Conservation (phyloP, 2,113 vertebrate genomes). For the Glaucomys volans region DNA sequence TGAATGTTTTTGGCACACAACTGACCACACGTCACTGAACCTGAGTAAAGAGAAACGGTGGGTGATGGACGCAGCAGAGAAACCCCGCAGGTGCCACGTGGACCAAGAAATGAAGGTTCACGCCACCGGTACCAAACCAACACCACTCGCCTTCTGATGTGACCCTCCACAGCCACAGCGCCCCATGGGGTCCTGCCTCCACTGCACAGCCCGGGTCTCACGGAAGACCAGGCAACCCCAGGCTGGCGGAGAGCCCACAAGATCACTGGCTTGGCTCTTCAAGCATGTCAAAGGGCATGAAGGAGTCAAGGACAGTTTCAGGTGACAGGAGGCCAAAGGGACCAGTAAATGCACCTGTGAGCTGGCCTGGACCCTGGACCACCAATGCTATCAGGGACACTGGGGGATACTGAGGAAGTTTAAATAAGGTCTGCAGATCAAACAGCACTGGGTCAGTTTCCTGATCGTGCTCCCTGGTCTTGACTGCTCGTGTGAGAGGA, state of each 20-base stretch:
- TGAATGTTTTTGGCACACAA: not conserved
- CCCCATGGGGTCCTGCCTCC: not conserved
- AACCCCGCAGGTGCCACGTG: not conserved
- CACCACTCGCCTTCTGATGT: not conserved
- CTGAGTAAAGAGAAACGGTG: not conserved
- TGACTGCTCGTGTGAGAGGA: not conserved
- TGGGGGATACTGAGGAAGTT: not conserved
- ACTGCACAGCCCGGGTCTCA: not conserved
- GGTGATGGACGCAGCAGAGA: not conserved
- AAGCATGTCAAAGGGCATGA: not conserved
- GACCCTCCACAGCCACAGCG: not conserved
- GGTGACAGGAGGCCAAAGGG: not conserved
- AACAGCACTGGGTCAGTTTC: not conserved
- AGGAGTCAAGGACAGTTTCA: not conserved
- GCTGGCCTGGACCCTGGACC: not conserved
- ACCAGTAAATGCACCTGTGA: too few relatives aligned
- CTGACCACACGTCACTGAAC: not conserved
- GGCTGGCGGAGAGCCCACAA: not conserved
- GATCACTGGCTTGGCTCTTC: not conserved
- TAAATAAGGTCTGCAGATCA: not conserved
- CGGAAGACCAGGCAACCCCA: not conserved
- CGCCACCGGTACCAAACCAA: not conserved
- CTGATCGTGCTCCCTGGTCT: too few relatives aligned
- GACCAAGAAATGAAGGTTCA: not conserved
- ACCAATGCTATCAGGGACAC: not conserved